phyloP scores from a whole-genome alignment of 2,888 invertebrate species.

The Andrena flavipes region DNA sequence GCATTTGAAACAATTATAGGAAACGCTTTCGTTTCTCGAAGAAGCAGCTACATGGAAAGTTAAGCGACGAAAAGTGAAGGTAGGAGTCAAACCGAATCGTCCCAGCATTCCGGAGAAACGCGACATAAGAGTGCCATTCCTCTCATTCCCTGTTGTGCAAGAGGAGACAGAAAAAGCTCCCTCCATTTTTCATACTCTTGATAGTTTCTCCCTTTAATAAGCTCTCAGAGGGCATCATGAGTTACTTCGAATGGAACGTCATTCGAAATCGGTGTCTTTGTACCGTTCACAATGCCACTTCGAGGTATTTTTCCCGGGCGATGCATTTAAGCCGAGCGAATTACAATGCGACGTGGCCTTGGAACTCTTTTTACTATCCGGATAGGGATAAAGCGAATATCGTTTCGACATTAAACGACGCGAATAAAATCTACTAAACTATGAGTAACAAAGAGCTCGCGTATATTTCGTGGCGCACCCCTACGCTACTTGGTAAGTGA shows the following conservation, averaged over 20 bases:
- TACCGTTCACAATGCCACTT: background rate
- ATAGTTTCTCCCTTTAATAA: background rate
- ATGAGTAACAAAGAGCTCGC: slow-evolving; percentile 21
- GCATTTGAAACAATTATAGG: background rate
- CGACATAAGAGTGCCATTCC: background rate
- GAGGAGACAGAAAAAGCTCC: background rate
- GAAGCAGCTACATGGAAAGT: background rate
- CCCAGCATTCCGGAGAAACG: background rate
- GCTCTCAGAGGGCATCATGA: background rate
- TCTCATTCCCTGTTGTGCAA: background rate
- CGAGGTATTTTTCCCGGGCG: background rate
- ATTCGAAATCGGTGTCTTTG: background rate
- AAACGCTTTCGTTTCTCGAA: background rate
- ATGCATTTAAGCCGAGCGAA: slow-evolving; percentile 1
- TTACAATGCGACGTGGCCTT: background rate
- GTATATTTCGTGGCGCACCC: slow-evolving; percentile 40
- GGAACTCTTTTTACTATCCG: background rate
- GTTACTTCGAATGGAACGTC: background rate
- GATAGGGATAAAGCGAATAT: slow-evolving; percentile 10
- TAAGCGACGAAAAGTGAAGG: background rate
- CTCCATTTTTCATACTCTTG: background rate
- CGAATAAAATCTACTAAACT: slow-evolving; percentile 36
- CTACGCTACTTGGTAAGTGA: slow-evolving; percentile 45
- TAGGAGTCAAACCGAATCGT: background rate
- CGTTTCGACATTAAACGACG: slow-evolving; percentile 36